These are phyloP conservation scores for Dallia pectoralis DNA, from an alignment of 2,797 vertebrate species.

Conservation along the genomic window DNA sequence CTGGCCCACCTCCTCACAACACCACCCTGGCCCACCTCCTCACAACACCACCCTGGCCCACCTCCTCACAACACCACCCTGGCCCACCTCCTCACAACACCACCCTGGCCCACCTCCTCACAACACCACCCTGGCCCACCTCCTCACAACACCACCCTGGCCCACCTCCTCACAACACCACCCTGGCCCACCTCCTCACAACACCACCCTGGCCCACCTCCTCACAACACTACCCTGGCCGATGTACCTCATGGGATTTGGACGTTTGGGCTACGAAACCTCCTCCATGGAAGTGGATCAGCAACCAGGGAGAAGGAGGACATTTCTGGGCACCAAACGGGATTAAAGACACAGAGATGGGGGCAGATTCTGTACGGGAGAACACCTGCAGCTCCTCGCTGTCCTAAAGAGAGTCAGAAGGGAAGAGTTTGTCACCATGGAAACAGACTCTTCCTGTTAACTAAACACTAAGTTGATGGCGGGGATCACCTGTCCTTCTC, in stretches of 20 bases:
- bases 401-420: slow-evolving; percentile 65
- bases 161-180: no score
- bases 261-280: slow-evolving; percentile 81
- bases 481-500: slow-evolving; percentile 72
- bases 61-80: no score
- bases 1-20: background rate
- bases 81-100: background rate
- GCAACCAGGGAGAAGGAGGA: slow-evolving; percentile 70
- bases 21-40: background rate
- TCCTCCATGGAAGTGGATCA: slow-evolving; percentile 78
- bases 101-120: background rate
- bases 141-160: background rate
- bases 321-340: slow-evolving; percentile 64
- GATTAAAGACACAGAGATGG: slow-evolving; percentile 64
- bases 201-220: background rate
- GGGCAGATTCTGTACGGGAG: slow-evolving; percentile 62
- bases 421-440: background rate
- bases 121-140: no score
- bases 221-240: background rate
- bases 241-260: slow-evolving; percentile 73
- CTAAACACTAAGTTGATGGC: background rate
- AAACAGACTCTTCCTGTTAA: background rate
- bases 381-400: slow-evolving; percentile 77
- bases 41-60: background rate
- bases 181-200: background rate